phyloP scores from a whole-genome alignment of 2,113 vertebrate genomes.

The Chitala chitala region DNA sequence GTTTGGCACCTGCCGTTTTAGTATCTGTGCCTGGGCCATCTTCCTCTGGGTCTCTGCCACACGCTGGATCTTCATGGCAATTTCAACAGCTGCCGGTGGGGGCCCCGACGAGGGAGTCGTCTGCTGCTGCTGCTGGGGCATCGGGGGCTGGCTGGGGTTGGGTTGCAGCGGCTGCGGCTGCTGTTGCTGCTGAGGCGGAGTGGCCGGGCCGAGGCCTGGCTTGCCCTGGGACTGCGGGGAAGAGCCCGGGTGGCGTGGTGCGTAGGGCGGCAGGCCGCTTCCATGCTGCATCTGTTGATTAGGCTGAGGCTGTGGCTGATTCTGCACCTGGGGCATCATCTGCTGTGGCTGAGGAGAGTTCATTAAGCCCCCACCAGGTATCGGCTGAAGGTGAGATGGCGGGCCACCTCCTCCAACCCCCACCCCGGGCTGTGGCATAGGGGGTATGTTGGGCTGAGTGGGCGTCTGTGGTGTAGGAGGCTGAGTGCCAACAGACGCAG shows the following conservation, averaged over 20 bases:
- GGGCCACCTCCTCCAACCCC: conserved; percentile 34
- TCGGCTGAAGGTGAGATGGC: conserved; percentile 49
- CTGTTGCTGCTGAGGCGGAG: conserved; percentile 74
- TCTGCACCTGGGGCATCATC: conserved; percentile 54
- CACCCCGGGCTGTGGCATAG: conserved; percentile 50
- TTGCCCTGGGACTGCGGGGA: conserved; percentile 81
- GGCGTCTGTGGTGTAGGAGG: conserved; percentile 84
- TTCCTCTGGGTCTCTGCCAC: conserved; percentile 90
- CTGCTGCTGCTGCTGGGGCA: conserved; percentile 49
- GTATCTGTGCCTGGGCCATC: conserved; percentile 79
- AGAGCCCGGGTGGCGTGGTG: conserved; percentile 73
- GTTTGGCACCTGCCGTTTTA: conserved; percentile 65
- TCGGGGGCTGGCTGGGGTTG: conserved; percentile 49
- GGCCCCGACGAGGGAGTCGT: conserved; percentile 66
- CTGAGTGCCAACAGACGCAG: conserved; percentile 80
- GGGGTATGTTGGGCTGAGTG: conserved; percentile 52
- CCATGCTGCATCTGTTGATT: conserved; percentile 56
- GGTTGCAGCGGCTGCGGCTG: conserved; percentile 46
- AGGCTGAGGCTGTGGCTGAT: conserved; percentile 69
- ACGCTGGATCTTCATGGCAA: conserved; percentile 92
- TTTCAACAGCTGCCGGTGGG: conserved; percentile 87
- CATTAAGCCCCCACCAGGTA: conserved; percentile 55
- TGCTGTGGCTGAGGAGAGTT: conserved; percentile 66
- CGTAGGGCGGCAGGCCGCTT: conserved; percentile 76
- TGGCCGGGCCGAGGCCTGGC: conserved; percentile 78